phyloP scores from a whole-genome alignment of 64 coral and sea anemone species.

The Montipora efflorescens region DNA sequence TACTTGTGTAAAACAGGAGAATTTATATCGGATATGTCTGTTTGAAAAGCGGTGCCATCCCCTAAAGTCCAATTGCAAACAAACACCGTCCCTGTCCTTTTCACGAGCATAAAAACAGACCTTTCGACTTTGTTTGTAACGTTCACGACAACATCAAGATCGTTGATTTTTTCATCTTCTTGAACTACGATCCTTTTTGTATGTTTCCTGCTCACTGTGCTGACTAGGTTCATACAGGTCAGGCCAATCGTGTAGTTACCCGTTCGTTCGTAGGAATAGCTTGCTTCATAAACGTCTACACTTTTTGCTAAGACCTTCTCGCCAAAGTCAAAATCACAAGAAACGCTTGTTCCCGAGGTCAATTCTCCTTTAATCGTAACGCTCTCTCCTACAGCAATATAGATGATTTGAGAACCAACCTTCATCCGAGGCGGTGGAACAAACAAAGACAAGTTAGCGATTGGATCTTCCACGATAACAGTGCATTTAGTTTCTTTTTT shows the following conservation, averaged over 20 bases:
- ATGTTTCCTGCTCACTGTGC: not conserved
- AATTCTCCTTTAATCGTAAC: not conserved
- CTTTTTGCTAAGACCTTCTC: constrained; percentile 3
- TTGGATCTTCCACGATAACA: constrained; percentile 43
- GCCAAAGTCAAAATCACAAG: constrained; percentile 44
- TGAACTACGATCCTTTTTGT: constrained; percentile 16
- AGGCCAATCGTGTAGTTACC: constrained; percentile 27
- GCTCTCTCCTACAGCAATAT: constrained; percentile 42
- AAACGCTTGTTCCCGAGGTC: constrained; percentile 8
- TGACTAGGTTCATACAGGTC: constrained; percentile 49
- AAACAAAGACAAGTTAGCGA: not conserved
- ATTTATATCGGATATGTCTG: constrained; percentile 36
- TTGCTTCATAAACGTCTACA: not conserved
- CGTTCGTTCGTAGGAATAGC: not conserved
- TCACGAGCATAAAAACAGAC: constrained; percentile 9
- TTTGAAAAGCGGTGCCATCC: constrained; percentile 23
- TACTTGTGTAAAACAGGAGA: constrained; percentile 43
- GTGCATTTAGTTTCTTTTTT: not conserved
- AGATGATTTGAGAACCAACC: constrained; percentile 8
- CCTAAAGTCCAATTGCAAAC: constrained; percentile 73
- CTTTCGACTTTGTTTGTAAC: not conserved
- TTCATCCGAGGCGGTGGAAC: constrained; percentile 16
- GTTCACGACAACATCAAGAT: not conserved
- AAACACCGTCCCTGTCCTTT: constrained; percentile 50
- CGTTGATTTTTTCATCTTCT: constrained; percentile 46